These are phyloP conservation scores for Podocnemis expansa DNA, from an alignment of 2,113 vertebrate genomes.

Conservation along the genomic window DNA sequence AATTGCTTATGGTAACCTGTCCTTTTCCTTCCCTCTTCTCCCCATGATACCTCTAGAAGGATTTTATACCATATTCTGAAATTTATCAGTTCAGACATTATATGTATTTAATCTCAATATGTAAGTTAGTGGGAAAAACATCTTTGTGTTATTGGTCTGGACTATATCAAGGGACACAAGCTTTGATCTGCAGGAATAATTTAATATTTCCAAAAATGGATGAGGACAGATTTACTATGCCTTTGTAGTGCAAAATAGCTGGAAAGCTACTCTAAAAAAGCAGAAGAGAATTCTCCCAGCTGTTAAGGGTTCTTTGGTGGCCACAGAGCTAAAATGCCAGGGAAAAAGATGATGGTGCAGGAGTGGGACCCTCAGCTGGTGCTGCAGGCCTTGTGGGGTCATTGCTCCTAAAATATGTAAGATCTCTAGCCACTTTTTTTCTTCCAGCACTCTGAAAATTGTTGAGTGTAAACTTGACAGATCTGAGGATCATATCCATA, in stretches of 20 bases:
- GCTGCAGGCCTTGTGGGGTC: constrained; percentile 49
- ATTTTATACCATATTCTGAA: constrained; percentile 31
- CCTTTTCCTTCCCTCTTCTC: background rate
- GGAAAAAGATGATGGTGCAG: constrained; percentile 54
- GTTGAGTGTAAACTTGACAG: too few species aligned
- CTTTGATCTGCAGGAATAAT: constrained; percentile 43
- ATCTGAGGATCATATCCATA: too few species aligned
- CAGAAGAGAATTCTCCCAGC: constrained; percentile 6
- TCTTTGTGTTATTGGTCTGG: constrained; percentile 27
- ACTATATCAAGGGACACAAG: constrained; percentile 21
- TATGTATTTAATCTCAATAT: constrained; percentile 33
- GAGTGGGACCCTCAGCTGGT: too few species aligned
- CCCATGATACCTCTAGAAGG: constrained; percentile 35
- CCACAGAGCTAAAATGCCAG: background rate
- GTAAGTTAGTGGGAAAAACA: constrained; percentile 16
- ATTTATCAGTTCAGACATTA: constrained; percentile 52
- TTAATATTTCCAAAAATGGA: background rate
- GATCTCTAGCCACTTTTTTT: constrained; percentile 50
- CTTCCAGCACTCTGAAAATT: background rate
- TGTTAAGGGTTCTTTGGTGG: background rate
- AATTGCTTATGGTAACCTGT: background rate
- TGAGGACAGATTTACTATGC: too few species aligned
- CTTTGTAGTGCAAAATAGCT: background rate
- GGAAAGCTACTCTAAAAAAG: constrained; percentile 1
- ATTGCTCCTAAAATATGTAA: constrained; percentile 40